These are phyloP conservation scores for Cebus imitator DNA, from an alignment of 2,113 vertebrate species.

Conservation along the genomic window DNA sequence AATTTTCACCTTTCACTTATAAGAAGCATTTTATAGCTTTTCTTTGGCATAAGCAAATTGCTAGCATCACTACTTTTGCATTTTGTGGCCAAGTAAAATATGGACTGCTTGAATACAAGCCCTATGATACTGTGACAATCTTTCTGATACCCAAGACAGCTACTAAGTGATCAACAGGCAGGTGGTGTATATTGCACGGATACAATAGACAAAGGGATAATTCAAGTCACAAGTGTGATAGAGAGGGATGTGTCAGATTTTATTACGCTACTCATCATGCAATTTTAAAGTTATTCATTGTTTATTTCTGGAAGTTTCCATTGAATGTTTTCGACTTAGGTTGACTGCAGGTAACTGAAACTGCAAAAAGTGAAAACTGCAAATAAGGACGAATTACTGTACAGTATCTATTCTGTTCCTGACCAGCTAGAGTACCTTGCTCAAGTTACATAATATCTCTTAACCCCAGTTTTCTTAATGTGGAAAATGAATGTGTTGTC, in stretches of 20 bases:
- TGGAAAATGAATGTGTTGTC: not conserved
- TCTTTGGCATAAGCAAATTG: not conserved
- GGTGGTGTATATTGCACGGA: not conserved
- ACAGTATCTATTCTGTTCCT: not conserved
- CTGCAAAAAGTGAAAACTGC: not conserved
- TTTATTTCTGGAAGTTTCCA: not conserved
- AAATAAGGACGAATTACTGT: not conserved
- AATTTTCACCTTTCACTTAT: not conserved
- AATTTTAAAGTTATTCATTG: not conserved
- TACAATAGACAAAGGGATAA: not conserved
- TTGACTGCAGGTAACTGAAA: not conserved
- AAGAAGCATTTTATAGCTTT: not conserved
- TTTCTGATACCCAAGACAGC: not conserved
- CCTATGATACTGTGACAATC: not conserved
- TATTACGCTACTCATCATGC: not conserved
- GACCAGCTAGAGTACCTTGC: not conserved
- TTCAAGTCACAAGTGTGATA: not conserved
- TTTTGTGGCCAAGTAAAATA: not conserved
- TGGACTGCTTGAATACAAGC: not conserved
- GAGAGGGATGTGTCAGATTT: not conserved
- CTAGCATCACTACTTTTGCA: not conserved
- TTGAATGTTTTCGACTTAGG: not conserved
- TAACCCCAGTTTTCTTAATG: not conserved
- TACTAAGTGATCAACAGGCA: not conserved
- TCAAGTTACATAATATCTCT: not conserved